Evolutionary conservation across 2,113 vertebrate genomes (phyloP), one percentile per base, ranked within the genome.

Genomic region (Cyanistes caeruleus): DNA sequence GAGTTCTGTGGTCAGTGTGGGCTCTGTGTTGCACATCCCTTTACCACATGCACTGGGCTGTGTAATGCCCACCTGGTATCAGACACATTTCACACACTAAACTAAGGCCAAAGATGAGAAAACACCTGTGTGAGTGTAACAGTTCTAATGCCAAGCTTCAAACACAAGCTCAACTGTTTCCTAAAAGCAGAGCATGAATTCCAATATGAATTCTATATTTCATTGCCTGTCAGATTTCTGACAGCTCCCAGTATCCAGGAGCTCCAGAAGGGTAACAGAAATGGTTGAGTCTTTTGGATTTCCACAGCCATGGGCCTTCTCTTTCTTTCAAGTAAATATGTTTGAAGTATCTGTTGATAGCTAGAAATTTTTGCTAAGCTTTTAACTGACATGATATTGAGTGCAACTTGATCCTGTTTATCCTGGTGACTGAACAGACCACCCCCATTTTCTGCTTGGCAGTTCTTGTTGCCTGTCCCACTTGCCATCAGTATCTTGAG

Each of bases 1-100:
- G 8, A 16, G 13, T 44, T 65, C 22, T 39, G 16, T 60, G 28
- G 24, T 53, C 59, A 27, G 1, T 22, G 31, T 31, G 49, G 39
- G 35, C 43, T 14, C n/a, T 44, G 2, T 30, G 19, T 21, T 59
- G 39, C 30, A 24, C 33, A 4, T 41, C 49, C 39, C 11, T 63
- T 70, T 33, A 16, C 53, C 39, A 25, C 27, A 0, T 12, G 60
- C 22, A 4, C 13, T 3, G 2, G 2, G 43, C 53, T 56, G 37
- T 56, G 22, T 18, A 39, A 30, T 39, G 51, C 28, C 43, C 56
- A 0, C 19, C 43, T 5, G 2, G 41, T 27, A 27, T 20, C 44
- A 51, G 31, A 35, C 23, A 10, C 0, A 0, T 79, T 75, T 49
- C 44, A 43, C 37, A 17, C 18, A 20, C 63, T 55, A 2, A 37